These are phyloP conservation scores for Meleagris gallopavo DNA, from an alignment of 2,113 vertebrate species.

Conservation along the genomic window DNA sequence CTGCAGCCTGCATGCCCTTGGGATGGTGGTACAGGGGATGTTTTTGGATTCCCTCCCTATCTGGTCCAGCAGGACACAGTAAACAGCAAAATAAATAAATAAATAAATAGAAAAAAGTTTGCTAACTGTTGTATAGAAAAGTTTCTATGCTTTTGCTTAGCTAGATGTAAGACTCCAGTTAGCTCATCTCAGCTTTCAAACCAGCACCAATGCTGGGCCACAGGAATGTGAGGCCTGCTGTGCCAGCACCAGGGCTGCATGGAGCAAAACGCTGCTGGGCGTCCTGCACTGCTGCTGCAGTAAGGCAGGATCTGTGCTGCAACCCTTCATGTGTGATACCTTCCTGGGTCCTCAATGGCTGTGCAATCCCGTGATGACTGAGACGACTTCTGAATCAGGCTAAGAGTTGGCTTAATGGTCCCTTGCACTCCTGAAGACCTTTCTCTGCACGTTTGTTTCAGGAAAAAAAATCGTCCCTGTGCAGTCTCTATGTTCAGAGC, in stretches of 20 bases:
- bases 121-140: neutral
- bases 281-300: neutral
- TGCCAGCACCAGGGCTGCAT: no score
- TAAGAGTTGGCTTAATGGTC: neutral
- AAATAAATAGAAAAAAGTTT: neutral
- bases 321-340: neutral
- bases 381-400: neutral
- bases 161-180: neutral
- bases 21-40: neutral
- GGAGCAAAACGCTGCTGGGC: no score
- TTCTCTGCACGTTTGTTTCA: neutral
- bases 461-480: neutral
- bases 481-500: neutral
- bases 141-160: neutral
- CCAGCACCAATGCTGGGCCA: no score
- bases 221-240: neutral
- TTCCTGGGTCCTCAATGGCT: neutral
- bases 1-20: neutral
- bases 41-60: neutral
- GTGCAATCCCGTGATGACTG: neutral
- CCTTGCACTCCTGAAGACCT: neutral
- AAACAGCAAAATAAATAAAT: fast-evolving
- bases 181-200: neutral
- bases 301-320: neutral
- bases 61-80: neutral